A percentile compares a stretch with the other conserved stretches of the same genome.
phyloP scores from a whole-genome alignment of 2,888 invertebrate genomes.

The Drosophila kanekoi region DNA sequence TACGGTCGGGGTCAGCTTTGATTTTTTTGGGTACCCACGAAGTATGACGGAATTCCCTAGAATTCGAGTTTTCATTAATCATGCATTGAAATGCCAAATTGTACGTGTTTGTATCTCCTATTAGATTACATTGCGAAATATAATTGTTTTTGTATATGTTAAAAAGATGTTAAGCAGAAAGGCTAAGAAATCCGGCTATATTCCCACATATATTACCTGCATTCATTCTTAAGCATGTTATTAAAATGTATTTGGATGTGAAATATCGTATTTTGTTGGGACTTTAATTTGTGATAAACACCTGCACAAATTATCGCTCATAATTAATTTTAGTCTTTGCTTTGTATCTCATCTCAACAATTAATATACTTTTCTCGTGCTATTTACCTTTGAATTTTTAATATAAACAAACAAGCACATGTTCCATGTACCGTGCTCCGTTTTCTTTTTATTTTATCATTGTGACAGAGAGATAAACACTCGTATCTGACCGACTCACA shows the following conservation, averaged over 20 bases:
- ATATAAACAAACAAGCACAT: slow-evolving; percentile 60
- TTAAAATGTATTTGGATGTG: slow-evolving; percentile 4
- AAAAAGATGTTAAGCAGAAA: no score
- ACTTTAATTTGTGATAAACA: not conserved
- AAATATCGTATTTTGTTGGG: slow-evolving; percentile 1
- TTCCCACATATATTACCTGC: no score
- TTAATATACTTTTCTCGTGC: slow-evolving; percentile 33
- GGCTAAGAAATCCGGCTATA: no score
- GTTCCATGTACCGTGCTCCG: slow-evolving; percentile 42
- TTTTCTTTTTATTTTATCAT: slow-evolving; percentile 56
- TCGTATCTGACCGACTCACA: slow-evolving; percentile 38
- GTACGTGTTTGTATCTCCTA: no score
- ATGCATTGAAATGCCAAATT: no score
- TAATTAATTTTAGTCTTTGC: slow-evolving; percentile 37
- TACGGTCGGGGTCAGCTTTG: no score
- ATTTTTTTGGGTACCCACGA: no score
- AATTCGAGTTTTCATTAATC: no score
- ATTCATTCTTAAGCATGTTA: no score
- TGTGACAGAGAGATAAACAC: slow-evolving; percentile 58
- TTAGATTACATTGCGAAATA: no score
- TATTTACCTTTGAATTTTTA: slow-evolving; percentile 33
- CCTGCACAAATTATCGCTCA: slow-evolving; percentile 27
- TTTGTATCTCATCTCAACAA: slow-evolving; percentile 15
- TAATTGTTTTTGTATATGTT: no score
- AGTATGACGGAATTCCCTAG: no score